A percentile compares a stretch with the other conserved stretches of the same genome.
These are phyloP conservation scores for Sitophilus oryzae DNA, from an alignment of 1,140 invertebrate genomes.

Conservation along the genomic window DNA sequence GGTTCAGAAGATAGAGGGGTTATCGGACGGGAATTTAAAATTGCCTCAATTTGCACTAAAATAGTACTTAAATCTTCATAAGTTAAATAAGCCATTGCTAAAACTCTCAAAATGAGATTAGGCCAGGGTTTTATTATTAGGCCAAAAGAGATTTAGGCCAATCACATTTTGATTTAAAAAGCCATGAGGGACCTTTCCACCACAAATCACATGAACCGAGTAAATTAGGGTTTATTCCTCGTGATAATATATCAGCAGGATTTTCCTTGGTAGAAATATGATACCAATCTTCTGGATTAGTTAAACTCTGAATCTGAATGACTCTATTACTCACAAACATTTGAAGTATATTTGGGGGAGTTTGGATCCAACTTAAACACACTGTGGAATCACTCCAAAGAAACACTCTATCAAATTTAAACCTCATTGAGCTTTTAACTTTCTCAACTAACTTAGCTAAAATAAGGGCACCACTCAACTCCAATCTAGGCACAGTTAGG, in stretches of 20 bases:
- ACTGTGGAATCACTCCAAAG: not conserved
- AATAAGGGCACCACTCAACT: slow-evolving; percentile 3
- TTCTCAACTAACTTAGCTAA: not conserved
- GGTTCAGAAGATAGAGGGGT: slow-evolving; percentile 20
- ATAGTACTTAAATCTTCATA: slow-evolving; percentile 29
- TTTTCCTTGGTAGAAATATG: slow-evolving; percentile 37
- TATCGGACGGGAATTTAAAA: slow-evolving; percentile 31
- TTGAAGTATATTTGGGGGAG: not conserved
- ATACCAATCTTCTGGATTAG: slow-evolving; percentile 25
- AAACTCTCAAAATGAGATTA: slow-evolving; percentile 29
- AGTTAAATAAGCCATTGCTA: slow-evolving; percentile 19
- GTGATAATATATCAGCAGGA: slow-evolving; percentile 40
- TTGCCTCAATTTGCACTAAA: slow-evolving; percentile 28
- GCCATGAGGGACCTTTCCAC: not conserved
- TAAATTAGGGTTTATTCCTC: slow-evolving; percentile 22
- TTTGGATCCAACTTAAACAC: slow-evolving; percentile 2
- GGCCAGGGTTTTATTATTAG: slow-evolving; percentile 32
- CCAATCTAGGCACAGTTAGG: too few species aligned
- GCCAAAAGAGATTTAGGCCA: slow-evolving; percentile 36
- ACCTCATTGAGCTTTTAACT: not conserved
- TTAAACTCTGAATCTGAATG: slow-evolving; percentile 7
- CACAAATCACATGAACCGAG: not conserved
- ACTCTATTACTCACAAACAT: slow-evolving; percentile 8
- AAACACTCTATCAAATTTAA: not conserved
- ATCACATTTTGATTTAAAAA: slow-evolving; percentile 2